These are phyloP conservation scores for Diceros bicornis DNA, from an alignment of 2,797 vertebrate genomes.

Conservation along the genomic window DNA sequence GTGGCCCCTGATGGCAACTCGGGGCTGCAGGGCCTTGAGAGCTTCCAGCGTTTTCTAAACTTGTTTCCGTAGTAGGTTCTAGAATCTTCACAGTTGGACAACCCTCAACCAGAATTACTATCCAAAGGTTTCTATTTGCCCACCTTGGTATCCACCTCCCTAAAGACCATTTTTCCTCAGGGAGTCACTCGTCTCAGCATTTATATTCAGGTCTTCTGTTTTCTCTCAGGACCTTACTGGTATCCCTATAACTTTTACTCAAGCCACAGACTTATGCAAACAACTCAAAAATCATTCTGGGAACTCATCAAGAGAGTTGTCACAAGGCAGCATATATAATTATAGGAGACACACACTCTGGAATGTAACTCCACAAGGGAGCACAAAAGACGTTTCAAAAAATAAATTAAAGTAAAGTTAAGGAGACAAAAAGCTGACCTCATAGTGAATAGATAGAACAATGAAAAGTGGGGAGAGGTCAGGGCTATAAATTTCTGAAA, in stretches of 20 bases:
- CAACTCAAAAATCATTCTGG: background rate
- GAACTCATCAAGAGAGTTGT: background rate
- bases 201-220: background rate
- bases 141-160: background rate
- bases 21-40: background rate
- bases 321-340: background rate
- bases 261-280: background rate
- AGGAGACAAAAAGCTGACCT: background rate
- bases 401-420: background rate
- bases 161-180: background rate
- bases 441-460: background rate
- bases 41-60: background rate
- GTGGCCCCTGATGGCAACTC: background rate
- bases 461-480: background rate
- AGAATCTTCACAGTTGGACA: background rate
- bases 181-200: background rate
- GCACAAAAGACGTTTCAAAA: conserved; percentile 34
- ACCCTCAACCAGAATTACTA: background rate
- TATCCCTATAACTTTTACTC: background rate
- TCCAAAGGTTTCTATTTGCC: background rate
- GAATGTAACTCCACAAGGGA: background rate
- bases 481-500: conserved; percentile 5
- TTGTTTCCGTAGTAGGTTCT: background rate
- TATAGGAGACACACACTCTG: background rate
- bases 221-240: background rate